phyloP scores from a whole-genome alignment of 1,140 invertebrate genomes.

The Solenopsis invicta region DNA sequence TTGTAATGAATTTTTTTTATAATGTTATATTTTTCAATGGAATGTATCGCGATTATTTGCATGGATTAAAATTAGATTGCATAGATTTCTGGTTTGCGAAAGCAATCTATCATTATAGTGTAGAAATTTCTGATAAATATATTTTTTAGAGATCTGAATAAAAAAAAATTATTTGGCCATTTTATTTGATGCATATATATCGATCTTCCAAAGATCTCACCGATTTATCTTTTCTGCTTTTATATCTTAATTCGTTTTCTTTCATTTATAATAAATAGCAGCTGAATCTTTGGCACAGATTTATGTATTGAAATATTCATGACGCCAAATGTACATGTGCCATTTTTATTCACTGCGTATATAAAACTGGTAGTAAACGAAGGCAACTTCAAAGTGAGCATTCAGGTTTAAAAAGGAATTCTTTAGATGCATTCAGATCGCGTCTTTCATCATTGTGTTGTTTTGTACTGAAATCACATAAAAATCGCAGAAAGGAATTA shows the following conservation, averaged over 20 bases:
- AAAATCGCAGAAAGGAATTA: not conserved
- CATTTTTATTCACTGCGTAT: not conserved
- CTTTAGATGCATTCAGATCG: constrained; percentile 33
- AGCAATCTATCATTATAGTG: not conserved
- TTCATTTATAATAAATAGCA: not conserved
- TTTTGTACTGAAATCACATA: not conserved
- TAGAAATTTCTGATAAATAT: constrained; percentile 14
- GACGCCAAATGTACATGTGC: not conserved
- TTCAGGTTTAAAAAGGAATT: not conserved
- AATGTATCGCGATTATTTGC: constrained; percentile 3
- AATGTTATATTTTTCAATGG: too few relatives aligned
- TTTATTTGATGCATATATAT: not conserved
- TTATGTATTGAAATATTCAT: not conserved
- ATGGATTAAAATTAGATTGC: not conserved
- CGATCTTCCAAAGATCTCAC: not conserved
- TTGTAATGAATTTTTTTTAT: not conserved
- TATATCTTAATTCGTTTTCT: not conserved
- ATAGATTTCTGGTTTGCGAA: constrained; percentile 1
- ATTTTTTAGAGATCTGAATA: constrained; percentile 19
- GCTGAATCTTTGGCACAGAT: not conserved
- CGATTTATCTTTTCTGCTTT: not conserved
- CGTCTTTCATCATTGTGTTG: not conserved
- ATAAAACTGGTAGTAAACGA: constrained; percentile 18
- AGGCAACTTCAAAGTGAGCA: constrained; percentile 8
- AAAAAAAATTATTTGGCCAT: not conserved